phyloP scores from a whole-genome alignment of 1,140 invertebrate species.

The Ceratitis capitata region DNA sequence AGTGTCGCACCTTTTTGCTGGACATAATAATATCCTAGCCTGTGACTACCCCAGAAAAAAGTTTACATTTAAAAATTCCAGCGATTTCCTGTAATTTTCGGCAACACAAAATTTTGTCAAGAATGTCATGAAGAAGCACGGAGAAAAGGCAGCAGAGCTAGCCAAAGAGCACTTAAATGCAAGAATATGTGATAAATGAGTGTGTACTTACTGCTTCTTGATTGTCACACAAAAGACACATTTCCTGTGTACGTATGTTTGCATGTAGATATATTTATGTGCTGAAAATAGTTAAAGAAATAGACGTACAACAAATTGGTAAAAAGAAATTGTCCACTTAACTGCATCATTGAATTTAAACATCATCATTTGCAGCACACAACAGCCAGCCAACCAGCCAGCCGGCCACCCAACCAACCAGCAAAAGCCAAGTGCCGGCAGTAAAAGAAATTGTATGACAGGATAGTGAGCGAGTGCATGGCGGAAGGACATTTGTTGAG shows the following conservation, averaged over 20 bases:
- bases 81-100: conserved; percentile 13
- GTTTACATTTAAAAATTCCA: conserved; percentile 23
- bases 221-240: conserved; percentile 22
- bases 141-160: not conserved
- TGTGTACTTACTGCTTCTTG: not conserved
- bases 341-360: conserved; percentile 39
- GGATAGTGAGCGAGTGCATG: not conserved
- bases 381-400: no score
- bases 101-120: not conserved
- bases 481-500: not conserved
- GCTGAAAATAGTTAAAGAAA: conserved; percentile 35
- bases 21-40: not conserved
- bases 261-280: not conserved
- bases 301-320: conserved; percentile 28
- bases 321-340: conserved; percentile 40
- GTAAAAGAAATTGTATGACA: not conserved
- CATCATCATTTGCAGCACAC: conserved; percentile 33
- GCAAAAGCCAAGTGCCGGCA: not conserved
- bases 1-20: not conserved
- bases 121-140: not conserved
- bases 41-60: not conserved
- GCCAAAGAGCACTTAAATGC: conserved; percentile 21
- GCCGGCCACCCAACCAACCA: no score
- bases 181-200: not conserved
- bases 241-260: not conserved